Evolutionary conservation across 2,113 vertebrate genomes (phyloP), one percentile per base, ranked within the genome.

Genomic region (Hoplias malabaricus): DNA sequence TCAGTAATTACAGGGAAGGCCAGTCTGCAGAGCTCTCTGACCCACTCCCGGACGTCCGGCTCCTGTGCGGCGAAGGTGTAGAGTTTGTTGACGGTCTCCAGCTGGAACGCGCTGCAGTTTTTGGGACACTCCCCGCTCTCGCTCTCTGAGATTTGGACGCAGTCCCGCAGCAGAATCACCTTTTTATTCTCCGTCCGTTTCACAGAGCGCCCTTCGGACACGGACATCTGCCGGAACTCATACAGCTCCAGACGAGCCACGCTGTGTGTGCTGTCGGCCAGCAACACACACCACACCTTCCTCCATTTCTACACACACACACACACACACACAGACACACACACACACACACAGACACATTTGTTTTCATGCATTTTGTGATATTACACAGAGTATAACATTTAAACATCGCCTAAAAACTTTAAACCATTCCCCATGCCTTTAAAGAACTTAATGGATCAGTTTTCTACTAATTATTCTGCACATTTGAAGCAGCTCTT

Each of bases 231-330:
- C 38, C 82, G 83, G 62, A 59, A 80, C 43, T 94, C 94, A 0
- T 87, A 88, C 27, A 94, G 87, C 85, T 95, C 94, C 87, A 95
- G 82, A 40, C 89, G 84, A n/a, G 94, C 88, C 0, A 84, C 13
- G 69, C 90, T 89, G 5, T 88, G 84, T 21, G 83, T 54, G 1
- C 88, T 90, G 21, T 87, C 89, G 16, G 86, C 84, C n/a, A 90
- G 88, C 4, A 94, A 59, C 14, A 89, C 68, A 0, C 84, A 93
- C 88, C 90, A 93, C 2, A 93, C 89, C 36, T 89, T 91, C 82
- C 69, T 92, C 94, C 94, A 95, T 82, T 92, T 95, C 94, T 95
- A 86, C 46, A 34, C 11, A 79, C 13, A 14, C 27, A 27, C 27
- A 56, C 33, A 48, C 25, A 54, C 19, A 53, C 29, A 80, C 27